Evolutionary conservation across 2,888 invertebrate species (phyloP), one percentile per base, ranked within the genome.

Genomic region (Chymomyza amoena): DNA sequence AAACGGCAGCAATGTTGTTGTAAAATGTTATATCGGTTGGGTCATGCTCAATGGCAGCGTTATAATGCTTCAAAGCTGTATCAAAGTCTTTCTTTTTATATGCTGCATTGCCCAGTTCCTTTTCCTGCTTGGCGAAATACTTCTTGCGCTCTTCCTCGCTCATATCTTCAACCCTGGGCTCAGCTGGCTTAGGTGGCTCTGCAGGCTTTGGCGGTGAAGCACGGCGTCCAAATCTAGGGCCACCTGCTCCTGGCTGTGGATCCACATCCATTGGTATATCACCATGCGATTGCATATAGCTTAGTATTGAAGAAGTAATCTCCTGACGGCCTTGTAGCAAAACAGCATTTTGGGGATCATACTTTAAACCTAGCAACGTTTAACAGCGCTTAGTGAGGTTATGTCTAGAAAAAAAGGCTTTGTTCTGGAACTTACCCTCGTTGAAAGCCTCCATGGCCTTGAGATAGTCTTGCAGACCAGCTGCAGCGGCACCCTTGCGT

Each of bases 1-100:
- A 97, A 13, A 98, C 99, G 0, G 99, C 99, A 0, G 99, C 99
- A 92, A 97, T 95, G 89, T 99, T 99, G 79, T 96, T 97, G 87
- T 96, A 94, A 91, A 96, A 99, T 0, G 98, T 97, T 61, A 99
- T 98, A 88, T 99, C 98, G 0, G 95, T 95, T 0, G 97, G 95
- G 92, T 99, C 97, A 64, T 97, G 93, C 89, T 97, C 95, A 61
- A 97, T 94, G 0, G 99, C 99, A 90, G 96, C 96, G 72, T 95
- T 94, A 89, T 99, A 99, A 91, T 98, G 97, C 73, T 91, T 88
- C 0, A 97, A 90, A 0, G 97, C 97, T 67, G 92, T 93, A 13
- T 94, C 94, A 89, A 97, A 97, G 63, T 96, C 95, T 90, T 96
- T 97, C 88, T 95, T 96, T 90, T 99, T 99, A 90, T 99, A 99